phyloP scores from a whole-genome alignment of 2,888 invertebrate genomes.

The Catocala sponsa region DNA sequence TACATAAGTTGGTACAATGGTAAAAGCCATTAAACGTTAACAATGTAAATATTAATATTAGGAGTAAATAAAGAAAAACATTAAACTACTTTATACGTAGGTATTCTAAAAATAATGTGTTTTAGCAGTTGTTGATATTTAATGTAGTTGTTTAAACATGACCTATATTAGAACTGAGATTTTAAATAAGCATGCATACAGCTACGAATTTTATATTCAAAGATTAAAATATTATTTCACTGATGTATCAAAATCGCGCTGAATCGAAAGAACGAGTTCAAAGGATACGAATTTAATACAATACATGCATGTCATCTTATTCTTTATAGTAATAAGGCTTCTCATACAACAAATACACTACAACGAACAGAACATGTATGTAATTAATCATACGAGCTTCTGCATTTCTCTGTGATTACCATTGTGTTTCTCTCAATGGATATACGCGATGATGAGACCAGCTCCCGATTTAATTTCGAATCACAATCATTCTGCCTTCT shows the following conservation, averaged over 20 bases:
- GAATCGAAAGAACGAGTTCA: not conserved
- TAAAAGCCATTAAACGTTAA: too few relatives aligned
- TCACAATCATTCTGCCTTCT: slow-evolving; percentile 65
- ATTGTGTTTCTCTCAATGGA: slow-evolving; percentile 72
- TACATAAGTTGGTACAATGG: too few relatives aligned
- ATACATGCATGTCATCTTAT: slow-evolving; percentile 24
- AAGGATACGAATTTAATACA: slow-evolving; percentile 28
- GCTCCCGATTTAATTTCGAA: slow-evolving; percentile 75
- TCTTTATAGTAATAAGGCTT: slow-evolving; percentile 25
- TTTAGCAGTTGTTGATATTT: too few relatives aligned
- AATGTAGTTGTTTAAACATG: too few relatives aligned
- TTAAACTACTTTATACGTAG: too few relatives aligned
- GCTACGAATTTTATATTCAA: too few relatives aligned
- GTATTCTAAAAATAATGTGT: too few relatives aligned
- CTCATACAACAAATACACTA: slow-evolving; percentile 33
- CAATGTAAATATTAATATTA: too few relatives aligned
- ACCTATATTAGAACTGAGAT: too few relatives aligned
- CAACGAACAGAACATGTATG: slow-evolving; percentile 38
- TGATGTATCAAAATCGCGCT: not conserved
- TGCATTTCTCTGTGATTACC: slow-evolving; percentile 73
- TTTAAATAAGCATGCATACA: too few relatives aligned
- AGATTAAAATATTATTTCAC: not conserved
- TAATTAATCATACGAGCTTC: slow-evolving; percentile 77
- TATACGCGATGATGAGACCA: slow-evolving; percentile 59
- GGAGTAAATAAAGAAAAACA: too few relatives aligned